Evolutionary conservation across 2,888 invertebrate species (phyloP).

Genomic region (Anoplius nigerrimus): DNA sequence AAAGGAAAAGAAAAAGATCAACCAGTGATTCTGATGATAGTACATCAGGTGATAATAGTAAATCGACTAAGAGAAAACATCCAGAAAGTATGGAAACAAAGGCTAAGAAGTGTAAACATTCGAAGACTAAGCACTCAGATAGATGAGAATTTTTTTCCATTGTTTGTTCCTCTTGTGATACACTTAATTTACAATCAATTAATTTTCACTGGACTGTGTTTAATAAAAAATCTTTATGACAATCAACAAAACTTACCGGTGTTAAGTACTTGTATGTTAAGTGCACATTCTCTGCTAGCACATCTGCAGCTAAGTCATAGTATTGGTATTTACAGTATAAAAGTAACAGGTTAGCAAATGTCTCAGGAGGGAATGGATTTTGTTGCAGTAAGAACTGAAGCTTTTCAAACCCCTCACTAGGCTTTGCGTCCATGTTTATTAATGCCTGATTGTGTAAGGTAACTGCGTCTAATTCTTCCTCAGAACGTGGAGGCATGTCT

Average conservation of each 20-base stretch:
- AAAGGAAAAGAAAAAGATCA: slow-evolving; percentile 56
- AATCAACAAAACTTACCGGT: slow-evolving; percentile 78
- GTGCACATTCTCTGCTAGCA: slow-evolving; percentile 97
- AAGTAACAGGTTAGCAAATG: slow-evolving; percentile 95
- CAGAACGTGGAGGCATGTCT: slow-evolving; percentile 94
- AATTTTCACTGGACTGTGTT: slow-evolving; percentile 6
- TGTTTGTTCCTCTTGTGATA: neutral
- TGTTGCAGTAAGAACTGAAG: slow-evolving; percentile 95
- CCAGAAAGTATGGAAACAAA: slow-evolving; percentile 52
- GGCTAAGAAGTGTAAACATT: slow-evolving; percentile 68
- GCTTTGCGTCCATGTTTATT: slow-evolving; percentile 90
- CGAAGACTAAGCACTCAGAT: slow-evolving; percentile 60
- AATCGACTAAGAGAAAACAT: slow-evolving; percentile 48
- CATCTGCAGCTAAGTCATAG: slow-evolving; percentile 97
- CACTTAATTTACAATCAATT: slow-evolving; percentile 15
- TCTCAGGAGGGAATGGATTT: slow-evolving; percentile 97
- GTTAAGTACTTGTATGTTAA: slow-evolving; percentile 96
- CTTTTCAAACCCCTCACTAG: slow-evolving; percentile 96
- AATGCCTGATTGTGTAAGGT: slow-evolving; percentile 98
- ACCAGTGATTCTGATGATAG: slow-evolving; percentile 53
- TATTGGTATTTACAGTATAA: slow-evolving; percentile 98
- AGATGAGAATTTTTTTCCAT: slow-evolving; percentile 30
- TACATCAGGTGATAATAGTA: slow-evolving; percentile 49
- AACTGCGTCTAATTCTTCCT: slow-evolving; percentile 97
- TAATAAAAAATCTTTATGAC: neutral